Base-by-base conservation (phyloP, 2,113 vertebrate species). In the Cyprinodon brontotheroides region DNA sequence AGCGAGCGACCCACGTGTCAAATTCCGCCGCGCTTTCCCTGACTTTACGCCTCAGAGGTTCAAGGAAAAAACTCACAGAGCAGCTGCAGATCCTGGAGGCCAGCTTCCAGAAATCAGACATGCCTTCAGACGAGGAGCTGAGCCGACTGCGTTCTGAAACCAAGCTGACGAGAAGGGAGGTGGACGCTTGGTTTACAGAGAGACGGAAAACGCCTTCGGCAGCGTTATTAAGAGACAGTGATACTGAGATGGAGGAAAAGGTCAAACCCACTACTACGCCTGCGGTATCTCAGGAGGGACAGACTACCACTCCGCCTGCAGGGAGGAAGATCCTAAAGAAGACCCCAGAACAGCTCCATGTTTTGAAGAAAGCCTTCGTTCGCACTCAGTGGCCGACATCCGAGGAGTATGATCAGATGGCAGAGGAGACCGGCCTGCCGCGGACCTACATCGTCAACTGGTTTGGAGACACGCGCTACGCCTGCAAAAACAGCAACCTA, bases 391-490 rank as follows among this genome's bases (percentile, higher is more conserved):
- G 98, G 97, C 98, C 98, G 0, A 96, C 96, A 0, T 14, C 95
- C 0, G 95, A 96, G 65, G 98, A 98, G 72, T 99, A 99, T 63
- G 96, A 98, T 89, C 93, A 95, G 74, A 86, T 99, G 90, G 95
- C 96, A 0, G 91, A 95, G 74, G 96, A 99, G 66, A 97, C 95
- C 2, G 94, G 97, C 1, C 95, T 99, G 57, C 95, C 96, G 0
- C 94, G 98, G 14, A 90, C 95, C 2, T 97, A 99, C 89, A 95
- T 99, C 1, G 96, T 99, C 65, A 98, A 97, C 84, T 99, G 98
- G 98, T 99, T 99, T 65, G 98, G 98, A 68, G 98, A 99, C 74
- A 98, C 98, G 0, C 95, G 98, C 47, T 99, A 99, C 36, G 96
- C 96, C 75, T 98, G 95, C 95, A 99, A 99, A 91, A 98, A 99